Conservation (phyloP, 2,113 vertebrate species). For the Sorex fumeus region DNA sequence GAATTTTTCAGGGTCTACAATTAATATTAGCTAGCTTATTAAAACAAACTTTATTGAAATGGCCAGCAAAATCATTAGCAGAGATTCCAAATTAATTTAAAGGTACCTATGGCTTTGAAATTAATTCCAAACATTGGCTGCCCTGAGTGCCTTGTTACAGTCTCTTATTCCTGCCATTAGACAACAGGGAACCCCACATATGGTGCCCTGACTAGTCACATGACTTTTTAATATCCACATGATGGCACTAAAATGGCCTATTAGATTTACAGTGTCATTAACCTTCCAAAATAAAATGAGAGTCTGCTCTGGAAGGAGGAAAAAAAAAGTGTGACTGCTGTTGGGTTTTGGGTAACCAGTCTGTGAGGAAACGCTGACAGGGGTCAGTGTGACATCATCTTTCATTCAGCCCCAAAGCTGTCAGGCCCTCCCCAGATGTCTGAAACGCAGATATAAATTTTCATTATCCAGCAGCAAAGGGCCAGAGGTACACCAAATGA, state of each 20-base stretch:
- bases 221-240: constrained; percentile 91
- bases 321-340: constrained; percentile 87
- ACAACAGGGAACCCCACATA: constrained; percentile 85
- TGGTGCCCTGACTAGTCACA: constrained; percentile 87
- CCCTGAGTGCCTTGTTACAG: constrained; percentile 79
- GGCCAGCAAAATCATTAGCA: constrained; percentile 83
- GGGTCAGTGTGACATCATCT: constrained; percentile 94
- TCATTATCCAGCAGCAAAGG: constrained; percentile 93
- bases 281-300: constrained; percentile 90
- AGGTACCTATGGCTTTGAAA: constrained; percentile 85
- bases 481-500: constrained; percentile 94
- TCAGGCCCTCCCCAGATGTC: constrained; percentile 93
- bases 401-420: constrained; percentile 95
- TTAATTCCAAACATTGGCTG: constrained; percentile 87
- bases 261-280: constrained; percentile 94
- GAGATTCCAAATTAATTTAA: constrained; percentile 88
- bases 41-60: constrained; percentile 78
- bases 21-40: constrained; percentile 66
- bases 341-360: constrained; percentile 93
- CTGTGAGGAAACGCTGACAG: constrained; percentile 93
- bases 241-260: constrained; percentile 92
- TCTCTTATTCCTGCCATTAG: constrained; percentile 79
- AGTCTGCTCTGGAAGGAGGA: constrained; percentile 82
- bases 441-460: constrained; percentile 94
- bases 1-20: constrained; percentile 45